Base-by-base conservation (phyloP, 2,888 invertebrate species). In the Athalia circularis region DNA sequence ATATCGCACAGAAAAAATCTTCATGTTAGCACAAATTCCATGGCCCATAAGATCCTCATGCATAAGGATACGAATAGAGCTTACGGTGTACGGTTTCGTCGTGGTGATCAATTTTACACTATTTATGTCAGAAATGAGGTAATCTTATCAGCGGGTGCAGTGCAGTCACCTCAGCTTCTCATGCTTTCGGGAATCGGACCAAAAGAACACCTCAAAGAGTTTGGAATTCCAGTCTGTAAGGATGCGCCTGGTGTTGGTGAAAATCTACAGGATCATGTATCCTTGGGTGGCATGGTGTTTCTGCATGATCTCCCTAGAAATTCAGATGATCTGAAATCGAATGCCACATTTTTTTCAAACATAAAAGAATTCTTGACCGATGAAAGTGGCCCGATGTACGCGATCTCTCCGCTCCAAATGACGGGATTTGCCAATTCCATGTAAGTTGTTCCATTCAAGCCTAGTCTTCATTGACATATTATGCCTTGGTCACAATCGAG, bases 181-280 rank as follows among this genome's bases (percentile, higher is more conserved):
- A 95, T 96, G 95, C 87, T 97, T 67, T 96, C 96, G 3, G 97
- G 97, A 0, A 92, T 96, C 13, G 95, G 95, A 13, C 94, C 95
- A 0, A 90, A 91, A 7, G 89, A 92, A 9, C 93, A 95, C 85
- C 90, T 95, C 7, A 89, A 91, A 81, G 91, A 93, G 76, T 86
- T 92, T 54, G 93, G 92, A 0, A 93, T 95, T 67, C 91, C 92
- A 50, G 92, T 94, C 0, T 88, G 95, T 54, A 90, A 90, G 0
- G 89, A 94, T 87, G 90, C 92, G 7, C 93, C 93, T 59, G 95
- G 95, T 0, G 96, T 96, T 0, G 96, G 96, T 0, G 88, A 92
- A 82, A 96, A 96, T 89, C 90, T 96, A 8, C 95, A 95, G 89
- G 96, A 96, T 87, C 96, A 96, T 86, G 92, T 95, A 0, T 95